These are phyloP conservation scores for Promerops cafer DNA, from an alignment of 2,113 vertebrate species.

Conservation along the genomic window DNA sequence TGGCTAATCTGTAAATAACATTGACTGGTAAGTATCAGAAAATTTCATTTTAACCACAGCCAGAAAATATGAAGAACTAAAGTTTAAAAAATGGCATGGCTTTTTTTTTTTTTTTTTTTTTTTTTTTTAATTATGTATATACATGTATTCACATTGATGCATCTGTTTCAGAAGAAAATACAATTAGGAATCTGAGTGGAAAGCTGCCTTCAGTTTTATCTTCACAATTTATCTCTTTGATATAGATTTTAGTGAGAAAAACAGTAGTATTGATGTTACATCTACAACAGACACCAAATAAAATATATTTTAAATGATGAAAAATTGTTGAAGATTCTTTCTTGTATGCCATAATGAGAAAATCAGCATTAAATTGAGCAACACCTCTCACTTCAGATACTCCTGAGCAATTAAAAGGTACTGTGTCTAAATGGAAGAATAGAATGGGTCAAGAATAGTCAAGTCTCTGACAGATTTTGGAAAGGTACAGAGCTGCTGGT, in stretches of 20 bases:
- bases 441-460: background rate
- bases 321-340: background rate
- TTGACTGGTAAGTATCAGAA: background rate
- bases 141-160: background rate
- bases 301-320: background rate
- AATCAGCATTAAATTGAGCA: background rate
- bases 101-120: background rate
- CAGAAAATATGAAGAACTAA: background rate
- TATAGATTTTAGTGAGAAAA: background rate
- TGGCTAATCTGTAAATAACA: background rate
- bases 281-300: background rate
- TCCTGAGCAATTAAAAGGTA: background rate
- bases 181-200: background rate
- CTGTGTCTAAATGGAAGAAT: background rate
- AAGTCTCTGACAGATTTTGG: background rate
- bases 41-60: background rate
- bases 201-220: background rate
- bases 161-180: background rate
- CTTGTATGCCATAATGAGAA: background rate
- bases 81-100: background rate
- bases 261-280: background rate
- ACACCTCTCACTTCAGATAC: background rate
- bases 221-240: background rate
- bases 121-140: accelerated
- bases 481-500: background rate